Percentiles rank a stretch among this genome's conserved stretches.
phyloP scores from a whole-genome alignment of 2,888 invertebrate genomes.

The Andrena chrysosceles region DNA sequence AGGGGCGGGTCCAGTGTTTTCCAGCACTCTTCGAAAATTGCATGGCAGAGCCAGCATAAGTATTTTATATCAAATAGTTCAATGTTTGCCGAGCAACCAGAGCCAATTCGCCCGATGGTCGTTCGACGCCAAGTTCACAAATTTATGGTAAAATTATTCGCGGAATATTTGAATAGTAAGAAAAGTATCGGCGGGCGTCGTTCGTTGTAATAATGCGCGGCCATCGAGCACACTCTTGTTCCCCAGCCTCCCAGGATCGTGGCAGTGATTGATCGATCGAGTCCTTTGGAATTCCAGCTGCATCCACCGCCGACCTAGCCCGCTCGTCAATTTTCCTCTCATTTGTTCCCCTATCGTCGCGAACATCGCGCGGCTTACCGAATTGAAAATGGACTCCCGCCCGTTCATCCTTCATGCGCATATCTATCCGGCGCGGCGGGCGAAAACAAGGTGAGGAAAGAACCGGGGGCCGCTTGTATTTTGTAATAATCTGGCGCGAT shows the following conservation, averaged over 20 bases:
- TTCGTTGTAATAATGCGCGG: conserved; percentile 53
- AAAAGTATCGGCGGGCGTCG: conserved; percentile 53
- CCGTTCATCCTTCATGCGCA: no score
- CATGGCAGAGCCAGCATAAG: conserved; percentile 74
- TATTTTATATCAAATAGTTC: conserved; percentile 78
- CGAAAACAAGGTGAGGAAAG: no score
- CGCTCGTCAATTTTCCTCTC: conserved; percentile 27
- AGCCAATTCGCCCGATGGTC: conserved; percentile 76
- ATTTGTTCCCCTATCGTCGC: conserved; percentile 24
- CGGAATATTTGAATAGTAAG: conserved; percentile 64
- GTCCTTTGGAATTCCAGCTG: conserved; percentile 39
- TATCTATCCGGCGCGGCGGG: no score
- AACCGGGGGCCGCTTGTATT: no score
- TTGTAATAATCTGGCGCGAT: not conserved
- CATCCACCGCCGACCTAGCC: not conserved
- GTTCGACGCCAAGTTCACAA: conserved; percentile 75
- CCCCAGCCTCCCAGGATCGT: not conserved
- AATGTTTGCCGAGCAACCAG: conserved; percentile 76
- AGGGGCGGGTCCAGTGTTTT: conserved; percentile 63
- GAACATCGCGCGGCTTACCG: no score
- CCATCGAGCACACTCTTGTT: conserved; percentile 22
- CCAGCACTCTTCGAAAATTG: conserved; percentile 78
- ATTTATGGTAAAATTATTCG: conserved; percentile 79
- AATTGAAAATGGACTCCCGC: no score
- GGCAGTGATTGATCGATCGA: conserved; percentile 57